These are phyloP conservation scores for Orchesella cincta DNA, from an alignment of 1,140 invertebrate species.

Conservation along the genomic window DNA sequence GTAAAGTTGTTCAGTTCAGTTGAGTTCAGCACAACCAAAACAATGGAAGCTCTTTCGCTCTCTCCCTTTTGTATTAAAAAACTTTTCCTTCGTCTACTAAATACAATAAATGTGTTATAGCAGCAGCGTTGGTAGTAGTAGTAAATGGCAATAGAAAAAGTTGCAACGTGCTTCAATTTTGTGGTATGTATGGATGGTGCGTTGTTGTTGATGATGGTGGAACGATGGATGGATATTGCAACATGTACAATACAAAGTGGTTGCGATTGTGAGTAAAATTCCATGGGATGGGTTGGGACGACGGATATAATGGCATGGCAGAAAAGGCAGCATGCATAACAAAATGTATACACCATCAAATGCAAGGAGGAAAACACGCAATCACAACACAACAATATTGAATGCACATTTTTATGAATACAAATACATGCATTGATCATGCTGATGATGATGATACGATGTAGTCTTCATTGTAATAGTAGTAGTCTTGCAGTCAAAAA, in stretches of 20 bases:
- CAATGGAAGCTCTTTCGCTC: background rate
- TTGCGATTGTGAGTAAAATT: slow-evolving; percentile 11
- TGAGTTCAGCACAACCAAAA: background rate
- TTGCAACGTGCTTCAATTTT: background rate
- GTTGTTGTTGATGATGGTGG: too few species aligned
- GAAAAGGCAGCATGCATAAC: background rate
- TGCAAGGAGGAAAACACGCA: slow-evolving; percentile 4
- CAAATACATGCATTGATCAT: background rate
- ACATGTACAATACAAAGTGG: slow-evolving; percentile 2
- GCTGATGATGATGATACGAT: background rate
- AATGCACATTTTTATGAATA: background rate
- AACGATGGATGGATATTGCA: slow-evolving; percentile 13
- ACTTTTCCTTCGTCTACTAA: background rate
- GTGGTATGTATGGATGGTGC: too few species aligned
- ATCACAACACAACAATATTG: slow-evolving; percentile 13
- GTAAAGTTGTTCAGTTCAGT: background rate
- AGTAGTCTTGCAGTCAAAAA: too few species aligned
- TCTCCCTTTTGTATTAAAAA: background rate
- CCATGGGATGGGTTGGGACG: slow-evolving; percentile 23
- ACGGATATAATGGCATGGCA: slow-evolving; percentile 23
- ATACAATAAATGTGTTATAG: background rate
- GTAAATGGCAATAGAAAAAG: background rate
- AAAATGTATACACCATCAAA: background rate
- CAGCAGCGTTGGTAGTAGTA: background rate
- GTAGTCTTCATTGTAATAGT: too few species aligned